Percentiles rank a stretch among this genome's conserved stretches.
phyloP scores from a whole-genome alignment of 2,797 vertebrate species.

The Anabas testudineus region DNA sequence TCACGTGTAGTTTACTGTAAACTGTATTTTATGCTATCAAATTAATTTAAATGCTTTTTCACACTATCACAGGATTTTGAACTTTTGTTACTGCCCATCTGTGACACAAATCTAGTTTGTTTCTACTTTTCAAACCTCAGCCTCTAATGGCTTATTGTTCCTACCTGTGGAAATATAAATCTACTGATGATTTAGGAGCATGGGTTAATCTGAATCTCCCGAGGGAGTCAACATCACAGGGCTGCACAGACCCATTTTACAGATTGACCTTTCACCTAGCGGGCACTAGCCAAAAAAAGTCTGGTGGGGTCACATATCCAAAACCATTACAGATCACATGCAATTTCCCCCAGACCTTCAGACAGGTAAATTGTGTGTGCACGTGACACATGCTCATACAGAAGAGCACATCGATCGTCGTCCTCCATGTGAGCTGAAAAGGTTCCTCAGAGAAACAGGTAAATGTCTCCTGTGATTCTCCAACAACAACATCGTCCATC shows the following conservation, averaged over 20 bases:
- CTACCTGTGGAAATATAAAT: conserved; percentile 61
- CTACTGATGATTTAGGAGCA: conserved; percentile 50
- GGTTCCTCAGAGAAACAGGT: conserved; percentile 33
- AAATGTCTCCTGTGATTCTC: conserved; percentile 29
- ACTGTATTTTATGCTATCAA: conserved; percentile 13
- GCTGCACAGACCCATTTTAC: conserved; percentile 76
- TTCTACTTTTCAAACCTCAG: neutral
- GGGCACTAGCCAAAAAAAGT: conserved; percentile 42
- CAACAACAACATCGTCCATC: conserved; percentile 2
- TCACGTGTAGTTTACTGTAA: too few species aligned
- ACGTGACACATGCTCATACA: conserved; percentile 1
- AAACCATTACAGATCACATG: conserved; percentile 63
- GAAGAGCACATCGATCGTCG: conserved; percentile 4
- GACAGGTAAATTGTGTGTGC: conserved; percentile 51
- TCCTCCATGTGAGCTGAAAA: conserved; percentile 17
- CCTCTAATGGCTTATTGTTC: conserved; percentile 26
- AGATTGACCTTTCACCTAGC: conserved; percentile 74
- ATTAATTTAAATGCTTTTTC: neutral
- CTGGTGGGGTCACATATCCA: conserved; percentile 50
- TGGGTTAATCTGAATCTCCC: conserved; percentile 57
- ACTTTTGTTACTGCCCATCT: neutral
- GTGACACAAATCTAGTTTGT: conserved; percentile 13
- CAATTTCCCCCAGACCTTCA: conserved; percentile 43
- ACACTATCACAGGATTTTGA: neutral
- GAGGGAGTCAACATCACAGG: conserved; percentile 64